Evolutionary conservation across 1,140 invertebrate species (phyloP).

Genomic region (Trissolcus basalis): DNA sequence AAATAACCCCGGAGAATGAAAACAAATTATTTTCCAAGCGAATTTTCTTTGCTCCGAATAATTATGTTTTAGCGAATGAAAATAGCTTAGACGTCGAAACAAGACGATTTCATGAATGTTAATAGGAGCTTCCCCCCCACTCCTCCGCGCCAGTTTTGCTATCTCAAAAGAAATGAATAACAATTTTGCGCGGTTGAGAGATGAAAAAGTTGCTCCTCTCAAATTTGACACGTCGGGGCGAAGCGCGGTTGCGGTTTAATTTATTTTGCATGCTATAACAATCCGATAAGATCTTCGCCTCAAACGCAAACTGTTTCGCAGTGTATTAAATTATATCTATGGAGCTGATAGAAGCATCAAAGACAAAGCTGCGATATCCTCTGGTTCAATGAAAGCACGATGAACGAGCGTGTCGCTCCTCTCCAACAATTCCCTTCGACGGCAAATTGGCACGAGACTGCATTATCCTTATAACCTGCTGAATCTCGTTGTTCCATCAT

Average conservation of each 20-base stretch:
- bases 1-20: too few species aligned
- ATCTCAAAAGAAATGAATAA: neutral
- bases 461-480: slow-evolving; percentile 12
- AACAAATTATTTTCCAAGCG: too few species aligned
- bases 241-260: slow-evolving; percentile 28
- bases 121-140: too few species aligned
- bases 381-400: slow-evolving; percentile 42
- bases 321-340: slow-evolving; percentile 58
- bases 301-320: slow-evolving; percentile 29
- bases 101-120: too few species aligned
- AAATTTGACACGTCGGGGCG: slow-evolving; percentile 24
- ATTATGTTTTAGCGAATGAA: too few species aligned
- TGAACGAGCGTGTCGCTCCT: slow-evolving; percentile 49
- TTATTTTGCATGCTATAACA: slow-evolving; percentile 44
- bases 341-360: slow-evolving; percentile 58
- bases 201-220: slow-evolving; percentile 13
- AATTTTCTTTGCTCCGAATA: too few species aligned
- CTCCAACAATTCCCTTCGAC: slow-evolving; percentile 32
- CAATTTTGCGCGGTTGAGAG: neutral
- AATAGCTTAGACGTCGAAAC: too few species aligned
- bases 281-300: slow-evolving; percentile 44
- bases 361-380: slow-evolving; percentile 53
- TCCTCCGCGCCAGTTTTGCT: too few species aligned
- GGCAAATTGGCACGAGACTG: slow-evolving; percentile 39
- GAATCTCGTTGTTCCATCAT: neutral